Evolutionary conservation across 2,888 invertebrate species (phyloP).

Genomic region (Xestia rhomboidea): DNA sequence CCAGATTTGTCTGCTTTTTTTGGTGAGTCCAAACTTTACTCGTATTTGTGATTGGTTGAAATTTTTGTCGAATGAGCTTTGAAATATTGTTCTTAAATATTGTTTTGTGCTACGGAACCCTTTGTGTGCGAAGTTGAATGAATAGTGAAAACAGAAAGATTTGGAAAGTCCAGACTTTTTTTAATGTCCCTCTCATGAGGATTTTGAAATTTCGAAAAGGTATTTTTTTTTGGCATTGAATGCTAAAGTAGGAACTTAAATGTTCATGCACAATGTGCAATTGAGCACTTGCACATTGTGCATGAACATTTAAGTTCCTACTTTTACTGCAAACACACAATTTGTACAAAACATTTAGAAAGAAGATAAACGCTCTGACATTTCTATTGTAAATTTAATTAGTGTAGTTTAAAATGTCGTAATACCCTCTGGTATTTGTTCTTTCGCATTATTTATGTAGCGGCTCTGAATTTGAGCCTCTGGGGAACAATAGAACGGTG

Average conservation of each 20-base stretch:
- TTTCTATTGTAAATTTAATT: background rate
- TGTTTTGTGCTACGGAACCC: too few species aligned
- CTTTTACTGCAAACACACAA: background rate
- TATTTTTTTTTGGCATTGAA: too few species aligned
- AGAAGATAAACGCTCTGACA: background rate
- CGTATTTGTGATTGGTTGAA: background rate
- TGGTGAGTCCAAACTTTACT: background rate
- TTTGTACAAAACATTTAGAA: background rate
- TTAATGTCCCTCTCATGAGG: too few species aligned
- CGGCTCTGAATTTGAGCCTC: background rate
- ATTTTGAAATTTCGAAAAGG: too few species aligned
- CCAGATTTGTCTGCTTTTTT: background rate
- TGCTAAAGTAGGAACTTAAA: too few species aligned
- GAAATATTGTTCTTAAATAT: too few species aligned
- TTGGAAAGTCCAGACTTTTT: too few species aligned
- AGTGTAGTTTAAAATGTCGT: background rate
- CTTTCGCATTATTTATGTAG: background rate
- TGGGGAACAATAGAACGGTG: background rate
- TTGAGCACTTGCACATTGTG: too few species aligned
- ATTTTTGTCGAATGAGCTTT: background rate
- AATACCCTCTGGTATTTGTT: background rate
- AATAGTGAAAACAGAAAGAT: too few species aligned
- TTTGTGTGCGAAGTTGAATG: too few species aligned
- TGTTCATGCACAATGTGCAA: too few species aligned
- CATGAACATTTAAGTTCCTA: background rate